Percentiles rank a stretch among this genome's conserved stretches.
Conservation (phyloP, 2,797 vertebrate genomes). For the Forpus xanthops region DNA sequence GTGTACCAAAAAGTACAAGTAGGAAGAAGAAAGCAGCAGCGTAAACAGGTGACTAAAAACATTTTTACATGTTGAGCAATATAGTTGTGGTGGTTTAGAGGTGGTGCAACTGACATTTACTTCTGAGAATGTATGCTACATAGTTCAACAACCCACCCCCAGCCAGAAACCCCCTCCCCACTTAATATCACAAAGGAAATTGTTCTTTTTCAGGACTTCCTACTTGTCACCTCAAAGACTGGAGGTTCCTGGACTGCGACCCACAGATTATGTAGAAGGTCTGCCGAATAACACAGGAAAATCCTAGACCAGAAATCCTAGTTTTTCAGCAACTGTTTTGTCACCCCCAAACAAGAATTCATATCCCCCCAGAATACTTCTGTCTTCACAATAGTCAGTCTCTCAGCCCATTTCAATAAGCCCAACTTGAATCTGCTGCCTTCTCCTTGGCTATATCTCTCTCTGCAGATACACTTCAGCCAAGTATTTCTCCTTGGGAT, state of each 20-base stretch:
- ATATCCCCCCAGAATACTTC: neutral
- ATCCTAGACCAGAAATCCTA: neutral
- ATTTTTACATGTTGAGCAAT: neutral
- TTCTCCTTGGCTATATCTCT: neutral
- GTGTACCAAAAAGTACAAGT: too few species aligned
- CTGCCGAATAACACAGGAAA: neutral
- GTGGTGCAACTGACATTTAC: neutral
- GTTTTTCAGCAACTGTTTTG: neutral
- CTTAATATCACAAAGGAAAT: neutral
- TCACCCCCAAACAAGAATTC: neutral
- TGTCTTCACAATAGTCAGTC: neutral
- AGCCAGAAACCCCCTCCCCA: neutral
- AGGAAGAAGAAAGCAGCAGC: neutral
- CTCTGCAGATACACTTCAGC: neutral
- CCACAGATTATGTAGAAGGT: neutral
- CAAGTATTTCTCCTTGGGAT: neutral
- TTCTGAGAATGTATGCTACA: neutral
- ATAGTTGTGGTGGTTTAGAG: neutral
- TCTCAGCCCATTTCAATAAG: neutral
- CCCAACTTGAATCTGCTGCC: neutral
- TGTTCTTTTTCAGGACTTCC: neutral
- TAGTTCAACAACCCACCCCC: neutral
- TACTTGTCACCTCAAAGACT: neutral
- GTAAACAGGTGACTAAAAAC: neutral
- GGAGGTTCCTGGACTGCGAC: neutral